Base-by-base conservation (phyloP, 1,140 invertebrate genomes). In the Drosophila albomicans region DNA sequence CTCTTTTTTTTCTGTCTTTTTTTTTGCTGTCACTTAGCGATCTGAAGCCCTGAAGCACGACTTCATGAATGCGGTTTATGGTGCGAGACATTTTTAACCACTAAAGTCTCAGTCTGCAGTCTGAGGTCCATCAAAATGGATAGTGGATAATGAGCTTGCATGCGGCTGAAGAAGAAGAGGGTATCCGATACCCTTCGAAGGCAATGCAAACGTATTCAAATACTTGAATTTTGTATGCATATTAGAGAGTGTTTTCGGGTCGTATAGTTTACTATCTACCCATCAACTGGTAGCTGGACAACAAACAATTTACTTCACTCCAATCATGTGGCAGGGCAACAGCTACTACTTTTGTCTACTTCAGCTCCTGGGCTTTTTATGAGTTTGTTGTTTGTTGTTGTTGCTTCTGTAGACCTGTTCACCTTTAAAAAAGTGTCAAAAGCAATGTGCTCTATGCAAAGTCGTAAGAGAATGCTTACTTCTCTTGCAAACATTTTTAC, bases 71-170 rank as follows among this genome's bases (percentile, higher is more conserved):
- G 69, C 62, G 69, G 69, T 66, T 64, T 48, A 25, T 13, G 41
- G 30, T 35, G 62, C 54, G 52, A 57, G 61, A 57, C 69, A 56
- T 56, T 52, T 52, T 63, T 30, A 57, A 57, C 20, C 20, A 25
- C 20, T 25, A 25, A 25, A 25, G 20, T 25, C 20, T 25, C 20
- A 57, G 32, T 57, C 11, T 48, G 38, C 20, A 25, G 30, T 5
- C 32, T 8, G 32, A 57, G 69, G 52, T 35, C 54, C 43, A 58
- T 67, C 52, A 67, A 67, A 67, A 32, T 58, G 63, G 32, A 56
- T 72, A 72, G 66, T 72, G 69, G 32, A 56, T 72, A 72, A 72
- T 72, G 69, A 72, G 62, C n/a, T 54, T 65, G 62, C 30, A 49
- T 65, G 30, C 43, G 65, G 32, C 10, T 57, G 25, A 25, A 25